These are phyloP conservation scores for Pipistrellus pipistrellus DNA, from an alignment of 2,797 vertebrate genomes.

Conservation along the genomic window DNA sequence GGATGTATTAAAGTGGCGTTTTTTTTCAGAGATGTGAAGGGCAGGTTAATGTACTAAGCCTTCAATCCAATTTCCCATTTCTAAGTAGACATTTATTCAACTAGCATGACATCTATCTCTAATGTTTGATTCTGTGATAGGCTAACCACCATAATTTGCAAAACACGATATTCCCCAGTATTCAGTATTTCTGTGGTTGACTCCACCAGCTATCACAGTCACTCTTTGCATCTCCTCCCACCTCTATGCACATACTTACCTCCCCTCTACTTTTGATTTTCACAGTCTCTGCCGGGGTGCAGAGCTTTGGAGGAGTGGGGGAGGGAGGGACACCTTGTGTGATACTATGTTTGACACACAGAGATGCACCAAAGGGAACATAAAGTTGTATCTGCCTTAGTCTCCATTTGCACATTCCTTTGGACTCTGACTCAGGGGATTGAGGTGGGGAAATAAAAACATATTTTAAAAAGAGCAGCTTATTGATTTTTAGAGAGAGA, in stretches of 20 bases:
- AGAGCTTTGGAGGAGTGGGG: neutral
- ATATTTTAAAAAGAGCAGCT: neutral
- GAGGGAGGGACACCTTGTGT: neutral
- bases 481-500: neutral
- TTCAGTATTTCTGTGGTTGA: neutral
- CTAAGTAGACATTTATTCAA: neutral
- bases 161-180: neutral
- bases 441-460: neutral
- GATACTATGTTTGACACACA: neutral
- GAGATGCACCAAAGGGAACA: neutral
- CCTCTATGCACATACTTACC: neutral
- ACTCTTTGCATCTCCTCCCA: neutral
- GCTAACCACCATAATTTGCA: neutral
- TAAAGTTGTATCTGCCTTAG: neutral
- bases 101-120: neutral
- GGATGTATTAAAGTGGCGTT: neutral
- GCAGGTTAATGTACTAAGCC: neutral
- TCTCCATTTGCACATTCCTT: neutral
- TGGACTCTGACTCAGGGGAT: neutral
- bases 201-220: neutral
- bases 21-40: constrained; percentile 11
- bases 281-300: neutral
- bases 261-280: neutral
- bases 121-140: neutral
- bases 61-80: neutral